phyloP scores from a whole-genome alignment of 2,797 vertebrate genomes.

The Periophthalmus magnuspinnatus region DNA sequence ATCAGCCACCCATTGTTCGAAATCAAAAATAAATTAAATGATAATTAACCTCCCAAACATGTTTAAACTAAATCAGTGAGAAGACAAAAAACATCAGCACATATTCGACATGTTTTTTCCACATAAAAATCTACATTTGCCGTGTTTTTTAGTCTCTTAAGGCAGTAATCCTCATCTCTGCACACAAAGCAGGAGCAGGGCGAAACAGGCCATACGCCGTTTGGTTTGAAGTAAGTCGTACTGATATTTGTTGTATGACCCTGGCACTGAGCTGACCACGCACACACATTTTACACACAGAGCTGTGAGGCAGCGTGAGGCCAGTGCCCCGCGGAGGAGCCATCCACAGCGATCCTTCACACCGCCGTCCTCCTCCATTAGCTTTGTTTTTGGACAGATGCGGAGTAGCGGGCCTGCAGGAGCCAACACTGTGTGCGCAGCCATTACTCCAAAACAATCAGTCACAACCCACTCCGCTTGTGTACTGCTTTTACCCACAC shows the following conservation, averaged over 20 bases:
- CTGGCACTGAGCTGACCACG: constrained; percentile 49
- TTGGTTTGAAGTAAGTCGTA: constrained; percentile 59
- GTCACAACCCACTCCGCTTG: constrained; percentile 53
- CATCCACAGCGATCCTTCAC: constrained; percentile 63
- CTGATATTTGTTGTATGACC: constrained; percentile 65
- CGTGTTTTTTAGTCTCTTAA: constrained; percentile 37
- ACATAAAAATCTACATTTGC: constrained; percentile 34
- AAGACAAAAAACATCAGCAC: neutral
- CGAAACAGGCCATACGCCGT: constrained; percentile 23
- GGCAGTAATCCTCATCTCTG: constrained; percentile 19
- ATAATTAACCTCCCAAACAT: neutral
- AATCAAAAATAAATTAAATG: neutral
- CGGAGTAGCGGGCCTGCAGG: constrained; percentile 61
- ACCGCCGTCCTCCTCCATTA: constrained; percentile 66
- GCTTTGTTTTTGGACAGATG: constrained; percentile 65
- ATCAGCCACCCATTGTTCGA: neutral
- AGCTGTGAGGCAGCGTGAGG: constrained; percentile 68
- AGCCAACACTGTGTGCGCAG: constrained; percentile 58
- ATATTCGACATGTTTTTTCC: neutral
- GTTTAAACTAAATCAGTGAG: neutral
- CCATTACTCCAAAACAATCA: constrained; percentile 69
- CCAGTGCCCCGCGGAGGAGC: constrained; percentile 60
- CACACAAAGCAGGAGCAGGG: constrained; percentile 3
- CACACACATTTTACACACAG: constrained; percentile 42
- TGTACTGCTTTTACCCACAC: constrained; percentile 55